These are phyloP conservation scores for Capromys pilorides DNA, from an alignment of 2,797 vertebrate genomes.

Conservation along the genomic window DNA sequence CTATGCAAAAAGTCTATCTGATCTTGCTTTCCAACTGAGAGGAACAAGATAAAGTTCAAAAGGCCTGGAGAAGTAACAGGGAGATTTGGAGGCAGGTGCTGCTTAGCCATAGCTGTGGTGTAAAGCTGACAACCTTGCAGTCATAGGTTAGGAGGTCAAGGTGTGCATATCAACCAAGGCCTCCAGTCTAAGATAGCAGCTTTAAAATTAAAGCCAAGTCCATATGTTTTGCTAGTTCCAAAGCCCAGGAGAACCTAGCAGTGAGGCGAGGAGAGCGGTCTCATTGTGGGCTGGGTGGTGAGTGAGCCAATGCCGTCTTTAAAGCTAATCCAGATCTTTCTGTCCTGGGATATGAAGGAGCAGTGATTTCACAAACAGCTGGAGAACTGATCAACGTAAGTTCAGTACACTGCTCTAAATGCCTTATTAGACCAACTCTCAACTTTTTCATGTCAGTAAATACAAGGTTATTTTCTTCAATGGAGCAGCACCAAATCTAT, in stretches of 20 bases:
- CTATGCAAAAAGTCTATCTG: not conserved
- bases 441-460: slow-evolving; percentile 19
- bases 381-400: not conserved
- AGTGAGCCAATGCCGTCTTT: not conserved
- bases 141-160: not conserved
- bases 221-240: not conserved
- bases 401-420: not conserved
- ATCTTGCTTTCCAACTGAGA: not conserved
- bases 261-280: slow-evolving; percentile 12
- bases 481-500: not conserved
- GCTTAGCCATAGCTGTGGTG: not conserved
- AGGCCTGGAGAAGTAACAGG: not conserved
- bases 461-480: not conserved
- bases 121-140: not conserved
- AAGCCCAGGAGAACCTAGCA: not conserved
- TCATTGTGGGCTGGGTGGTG: not conserved
- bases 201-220: not conserved
- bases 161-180: not conserved
- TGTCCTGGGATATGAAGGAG: not conserved
- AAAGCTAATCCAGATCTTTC: not conserved
- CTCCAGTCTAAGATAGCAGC: not conserved
- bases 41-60: not conserved
- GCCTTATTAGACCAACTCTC: not conserved
- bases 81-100: not conserved
- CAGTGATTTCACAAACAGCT: not conserved